These are phyloP conservation scores for Gastracanthus pulcherrimus DNA, from an alignment of 2,888 invertebrate species.

Conservation along the genomic window DNA sequence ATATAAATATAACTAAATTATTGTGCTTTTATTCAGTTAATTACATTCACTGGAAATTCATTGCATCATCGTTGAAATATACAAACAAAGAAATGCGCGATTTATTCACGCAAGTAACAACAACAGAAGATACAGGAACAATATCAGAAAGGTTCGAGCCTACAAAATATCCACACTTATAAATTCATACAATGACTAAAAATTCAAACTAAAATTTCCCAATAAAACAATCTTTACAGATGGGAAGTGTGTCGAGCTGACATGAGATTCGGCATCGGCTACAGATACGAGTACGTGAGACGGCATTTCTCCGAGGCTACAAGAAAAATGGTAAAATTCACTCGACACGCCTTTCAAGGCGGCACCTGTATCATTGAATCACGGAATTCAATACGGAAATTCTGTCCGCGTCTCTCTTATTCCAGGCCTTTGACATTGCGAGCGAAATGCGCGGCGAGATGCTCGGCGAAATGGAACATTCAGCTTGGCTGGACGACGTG, in stretches of 20 bases:
- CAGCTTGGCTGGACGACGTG: conserved; percentile 53
- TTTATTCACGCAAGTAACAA: not conserved
- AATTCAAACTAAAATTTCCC: not conserved
- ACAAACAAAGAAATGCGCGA: conserved; percentile 36
- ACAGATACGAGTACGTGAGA: conserved; percentile 47
- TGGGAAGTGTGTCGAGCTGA: conserved; percentile 52
- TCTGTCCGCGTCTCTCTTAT: too few species aligned
- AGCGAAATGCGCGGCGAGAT: conserved; percentile 53
- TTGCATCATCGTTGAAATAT: conserved; percentile 45
- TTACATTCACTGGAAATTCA: conserved; percentile 58
- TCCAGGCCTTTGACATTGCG: conserved; percentile 46
- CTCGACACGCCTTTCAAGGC: not conserved
- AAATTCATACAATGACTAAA: too few species aligned
- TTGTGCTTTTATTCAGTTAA: conserved; percentile 49
- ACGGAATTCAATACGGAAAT: not conserved
- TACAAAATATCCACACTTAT: not conserved
- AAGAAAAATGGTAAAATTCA: conserved; percentile 31
- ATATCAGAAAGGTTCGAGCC: conserved; percentile 40
- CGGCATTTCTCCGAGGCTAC: not conserved
- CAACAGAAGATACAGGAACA: not conserved
- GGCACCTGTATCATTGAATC: not conserved
- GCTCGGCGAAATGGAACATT: conserved; percentile 47
- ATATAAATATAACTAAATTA: too few species aligned
- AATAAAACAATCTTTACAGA: conserved; percentile 29
- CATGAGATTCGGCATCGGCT: conserved; percentile 50